Evolutionary conservation across 2,113 vertebrate genomes (phyloP).

Genomic region (Petrocephalus zakoni): DNA sequence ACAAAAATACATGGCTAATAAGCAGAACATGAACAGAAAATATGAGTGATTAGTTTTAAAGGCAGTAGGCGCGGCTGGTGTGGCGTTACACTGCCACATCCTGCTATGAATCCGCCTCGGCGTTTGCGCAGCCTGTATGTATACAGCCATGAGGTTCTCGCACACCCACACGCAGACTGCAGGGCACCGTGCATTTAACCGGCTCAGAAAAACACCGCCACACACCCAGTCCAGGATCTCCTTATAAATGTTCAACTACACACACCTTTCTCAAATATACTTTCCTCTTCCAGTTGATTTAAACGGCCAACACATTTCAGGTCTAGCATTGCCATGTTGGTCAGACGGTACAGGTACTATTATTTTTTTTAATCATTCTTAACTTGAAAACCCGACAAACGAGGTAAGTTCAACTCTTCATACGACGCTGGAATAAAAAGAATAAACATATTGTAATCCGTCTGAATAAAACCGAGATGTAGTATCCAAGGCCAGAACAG

Average conservation of each 20-base stretch:
- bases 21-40: background rate
- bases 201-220: slow-evolving; percentile 35
- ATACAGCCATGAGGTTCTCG: background rate
- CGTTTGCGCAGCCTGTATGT: background rate
- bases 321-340: background rate
- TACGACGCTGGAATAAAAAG: background rate
- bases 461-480: no score
- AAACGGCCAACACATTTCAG: slow-evolving; percentile 44
- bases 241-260: slow-evolving; percentile 65
- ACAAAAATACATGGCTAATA: background rate
- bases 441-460: background rate
- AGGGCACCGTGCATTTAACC: background rate
- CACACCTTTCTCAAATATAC: slow-evolving; percentile 74
- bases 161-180: background rate
- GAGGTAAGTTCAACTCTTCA: slow-evolving; percentile 8
- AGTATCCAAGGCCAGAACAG: background rate
- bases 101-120: slow-evolving; percentile 15
- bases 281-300: slow-evolving; percentile 56
- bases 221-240: slow-evolving; percentile 71
- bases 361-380: background rate
- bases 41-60: background rate
- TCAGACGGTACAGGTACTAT: background rate
- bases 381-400: background rate
- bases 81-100: slow-evolving; percentile 7
- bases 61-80: background rate